These are phyloP conservation scores for Phyllotreta cruciferae DNA, from an alignment of 2,888 invertebrate genomes.

Conservation along the genomic window DNA sequence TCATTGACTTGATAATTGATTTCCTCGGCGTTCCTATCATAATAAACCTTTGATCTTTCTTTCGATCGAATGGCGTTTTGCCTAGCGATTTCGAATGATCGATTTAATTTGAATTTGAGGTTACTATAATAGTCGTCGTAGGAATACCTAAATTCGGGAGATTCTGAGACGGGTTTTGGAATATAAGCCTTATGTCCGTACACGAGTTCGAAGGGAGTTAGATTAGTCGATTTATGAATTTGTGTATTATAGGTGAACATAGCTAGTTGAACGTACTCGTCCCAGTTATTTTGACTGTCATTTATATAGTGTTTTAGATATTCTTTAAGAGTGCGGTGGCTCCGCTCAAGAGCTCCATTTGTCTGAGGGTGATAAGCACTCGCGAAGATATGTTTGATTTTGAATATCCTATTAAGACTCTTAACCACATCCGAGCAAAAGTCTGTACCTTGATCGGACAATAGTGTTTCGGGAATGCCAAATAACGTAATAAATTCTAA, in stretches of 20 bases:
- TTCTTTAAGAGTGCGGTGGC: too few species aligned
- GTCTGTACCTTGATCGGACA: slow-evolving; percentile 55
- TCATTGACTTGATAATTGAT: too few species aligned
- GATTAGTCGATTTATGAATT: slow-evolving; percentile 49
- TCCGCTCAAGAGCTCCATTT: too few species aligned
- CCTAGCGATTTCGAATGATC: too few species aligned
- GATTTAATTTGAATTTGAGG: slow-evolving; percentile 46
- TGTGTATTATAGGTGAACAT: too few species aligned
- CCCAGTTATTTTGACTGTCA: too few species aligned
- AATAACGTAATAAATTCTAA: slow-evolving; percentile 51
- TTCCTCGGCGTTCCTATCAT: slow-evolving; percentile 35
- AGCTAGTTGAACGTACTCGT: too few species aligned
- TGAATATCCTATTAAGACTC: slow-evolving; percentile 48
- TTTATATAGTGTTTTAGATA: too few species aligned
- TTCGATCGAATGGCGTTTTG: slow-evolving; percentile 45
- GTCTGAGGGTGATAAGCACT: too few species aligned
- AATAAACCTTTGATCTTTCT: slow-evolving; percentile 45
- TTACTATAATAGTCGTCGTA: slow-evolving; percentile 42
- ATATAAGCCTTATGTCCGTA: slow-evolving; percentile 51
- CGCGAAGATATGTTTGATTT: slow-evolving; percentile 47
- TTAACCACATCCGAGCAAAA: slow-evolving; percentile 52
- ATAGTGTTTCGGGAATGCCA: slow-evolving; percentile 52
- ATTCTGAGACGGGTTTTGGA: slow-evolving; percentile 42
- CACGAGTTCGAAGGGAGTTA: slow-evolving; percentile 52
- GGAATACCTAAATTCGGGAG: slow-evolving; percentile 32